Base-by-base conservation (phyloP, 1,140 invertebrate species). In the Tetramorium alpestre region DNA sequence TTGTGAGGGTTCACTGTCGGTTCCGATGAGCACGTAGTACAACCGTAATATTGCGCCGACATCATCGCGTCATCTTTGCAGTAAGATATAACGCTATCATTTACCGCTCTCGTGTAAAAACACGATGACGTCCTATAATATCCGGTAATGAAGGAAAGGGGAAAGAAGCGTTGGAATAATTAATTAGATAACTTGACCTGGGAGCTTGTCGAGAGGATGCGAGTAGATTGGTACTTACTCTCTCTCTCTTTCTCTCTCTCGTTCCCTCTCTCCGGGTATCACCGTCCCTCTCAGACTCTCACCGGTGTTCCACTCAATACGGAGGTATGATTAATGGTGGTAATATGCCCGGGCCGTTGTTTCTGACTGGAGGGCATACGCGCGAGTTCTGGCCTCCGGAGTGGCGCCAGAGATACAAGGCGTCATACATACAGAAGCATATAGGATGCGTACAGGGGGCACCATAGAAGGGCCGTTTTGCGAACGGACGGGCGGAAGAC, bases 271-370 rank as follows among this genome's bases (percentile, higher is more conserved):
- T 25, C 16, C n/a, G 1, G 28, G 6, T 51, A n/a, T 60, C 41
- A n/a, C 28, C 1, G 3, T 25, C 1, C 70, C 84, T 85, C 81
- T 69, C 58, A 28, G 44, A 33, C 78, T 82, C 56, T 60, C 77
- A 25, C 28, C 47, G 18, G 54, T 82, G 47, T 88, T 76, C 78
- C 88, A 87, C 73, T 89, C 88, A 60, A 89, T 85, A 89, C 60
- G 73, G 47, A 49, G 58, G 33, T 70, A 78, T 89, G 89, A 89
- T 89, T 90, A 89, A 90, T 89, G 87, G 69, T 25, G 25, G 87
- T 86, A 89, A 86, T 88, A 88, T 89, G 87, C 88, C 69, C 62
- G 82, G 62, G 54, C 67, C 33, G 85, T 75, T 81, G 87, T 87
- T 87, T 82, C 85, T 75, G 85, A 67, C 16, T 56, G 28, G 75